Evolutionary conservation across 2,888 invertebrate species (phyloP).

Genomic region (Netelia virgata): DNA sequence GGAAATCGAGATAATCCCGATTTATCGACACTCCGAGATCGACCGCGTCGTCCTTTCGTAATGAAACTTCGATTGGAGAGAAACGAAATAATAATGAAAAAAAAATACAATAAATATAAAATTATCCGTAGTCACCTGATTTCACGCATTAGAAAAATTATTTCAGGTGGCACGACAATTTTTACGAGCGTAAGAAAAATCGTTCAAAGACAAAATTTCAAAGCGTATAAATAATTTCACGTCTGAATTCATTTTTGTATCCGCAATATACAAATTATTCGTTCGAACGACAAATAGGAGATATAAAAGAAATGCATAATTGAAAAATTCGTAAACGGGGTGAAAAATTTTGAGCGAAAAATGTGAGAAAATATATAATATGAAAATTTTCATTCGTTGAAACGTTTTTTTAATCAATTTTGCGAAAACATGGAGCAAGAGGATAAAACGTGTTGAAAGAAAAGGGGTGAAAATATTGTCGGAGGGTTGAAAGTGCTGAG

Average conservation of each 20-base stretch:
- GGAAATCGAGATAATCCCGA: slow-evolving; percentile 31
- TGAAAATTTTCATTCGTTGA: too few species aligned
- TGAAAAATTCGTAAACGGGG: too few species aligned
- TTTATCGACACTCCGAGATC: slow-evolving; percentile 3
- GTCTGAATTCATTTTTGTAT: too few species aligned
- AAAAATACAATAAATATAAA: background rate
- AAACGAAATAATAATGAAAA: background rate
- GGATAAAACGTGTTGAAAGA: background rate
- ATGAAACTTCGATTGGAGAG: background rate
- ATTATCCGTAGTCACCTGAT: background rate
- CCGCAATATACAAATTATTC: too few species aligned
- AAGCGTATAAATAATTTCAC: too few species aligned
- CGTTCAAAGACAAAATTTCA: background rate
- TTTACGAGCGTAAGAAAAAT: background rate
- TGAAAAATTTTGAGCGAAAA: too few species aligned
- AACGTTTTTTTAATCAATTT: background rate
- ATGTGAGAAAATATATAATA: too few species aligned
- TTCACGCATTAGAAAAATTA: background rate
- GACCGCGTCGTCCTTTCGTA: background rate
- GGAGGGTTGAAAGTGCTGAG: background rate
- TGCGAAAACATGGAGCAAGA: background rate
- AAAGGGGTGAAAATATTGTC: background rate
- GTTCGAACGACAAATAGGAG: too few species aligned
- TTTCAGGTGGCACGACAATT: background rate
- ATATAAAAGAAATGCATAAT: too few species aligned